Percentiles rank a stretch among this genome's conserved stretches.
These are phyloP conservation scores for Enteromius fasciolatus DNA, from an alignment of 2,797 vertebrate species.

Conservation along the genomic window DNA sequence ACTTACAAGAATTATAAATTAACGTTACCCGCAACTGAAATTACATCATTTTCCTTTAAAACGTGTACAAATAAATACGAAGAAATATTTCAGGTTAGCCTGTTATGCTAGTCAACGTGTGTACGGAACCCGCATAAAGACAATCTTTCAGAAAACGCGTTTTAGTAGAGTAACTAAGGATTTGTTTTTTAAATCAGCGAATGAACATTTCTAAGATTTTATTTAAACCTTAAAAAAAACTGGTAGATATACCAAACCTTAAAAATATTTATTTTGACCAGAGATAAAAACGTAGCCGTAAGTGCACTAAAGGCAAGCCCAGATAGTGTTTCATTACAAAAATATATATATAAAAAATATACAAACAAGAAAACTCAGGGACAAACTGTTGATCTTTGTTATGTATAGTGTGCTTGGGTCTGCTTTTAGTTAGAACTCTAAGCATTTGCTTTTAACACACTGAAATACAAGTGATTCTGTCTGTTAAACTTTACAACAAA, in stretches of 20 bases:
- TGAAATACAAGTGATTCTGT: neutral
- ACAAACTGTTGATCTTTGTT: slow-evolving; percentile 7
- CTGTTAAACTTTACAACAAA: neutral
- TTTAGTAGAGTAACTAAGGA: neutral
- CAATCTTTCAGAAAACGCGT: neutral
- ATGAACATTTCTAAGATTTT: neutral
- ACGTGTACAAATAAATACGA: neutral
- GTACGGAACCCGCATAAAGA: neutral
- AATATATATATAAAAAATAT: slow-evolving; percentile 24
- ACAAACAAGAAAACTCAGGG: neutral
- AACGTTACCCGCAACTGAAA: neutral
- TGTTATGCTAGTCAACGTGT: neutral
- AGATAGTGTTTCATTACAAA: slow-evolving; percentile 41
- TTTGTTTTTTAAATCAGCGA: neutral
- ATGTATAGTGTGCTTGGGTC: neutral
- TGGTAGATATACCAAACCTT: neutral
- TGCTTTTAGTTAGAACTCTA: neutral
- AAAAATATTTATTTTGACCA: slow-evolving; percentile 31
- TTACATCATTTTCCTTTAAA: neutral
- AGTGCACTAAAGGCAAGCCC: slow-evolving; percentile 7
- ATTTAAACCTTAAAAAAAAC: neutral
- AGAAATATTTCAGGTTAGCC: neutral
- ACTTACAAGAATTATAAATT: neutral
- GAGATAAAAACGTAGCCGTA: slow-evolving; percentile 19
- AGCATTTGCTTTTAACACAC: neutral